Percentiles rank a stretch among this genome's conserved stretches.
Conservation (phyloP, 2,113 vertebrate genomes). For the Xyliphius kryptos region DNA sequence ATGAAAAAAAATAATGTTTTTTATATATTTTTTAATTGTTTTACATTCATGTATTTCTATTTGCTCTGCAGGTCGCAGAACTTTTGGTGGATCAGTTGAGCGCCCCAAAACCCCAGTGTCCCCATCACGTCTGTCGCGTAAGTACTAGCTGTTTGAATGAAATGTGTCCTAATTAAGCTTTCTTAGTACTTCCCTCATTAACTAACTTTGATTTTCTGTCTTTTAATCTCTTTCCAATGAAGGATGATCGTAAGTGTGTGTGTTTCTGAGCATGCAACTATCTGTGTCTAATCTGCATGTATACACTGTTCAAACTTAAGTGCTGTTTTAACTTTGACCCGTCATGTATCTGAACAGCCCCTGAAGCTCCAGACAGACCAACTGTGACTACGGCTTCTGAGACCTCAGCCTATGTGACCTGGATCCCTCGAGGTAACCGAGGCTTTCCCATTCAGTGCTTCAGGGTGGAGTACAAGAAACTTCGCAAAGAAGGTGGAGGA, state of each 20-base stretch:
- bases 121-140: constrained; percentile 63
- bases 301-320: constrained; percentile 3
- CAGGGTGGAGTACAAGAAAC: constrained; percentile 87
- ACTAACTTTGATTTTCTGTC: too few relatives aligned
- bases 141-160: too few relatives aligned
- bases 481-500: constrained; percentile 79
- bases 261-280: constrained; percentile 40
- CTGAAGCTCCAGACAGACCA: constrained; percentile 93
- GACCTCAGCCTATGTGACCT: constrained; percentile 91
- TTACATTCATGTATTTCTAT: not conserved
- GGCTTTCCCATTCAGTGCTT: constrained; percentile 96
- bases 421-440: constrained; percentile 92
- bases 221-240: too few relatives aligned
- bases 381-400: constrained; percentile 93
- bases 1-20: too few relatives aligned
- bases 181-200: too few relatives aligned
- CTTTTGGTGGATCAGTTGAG: constrained; percentile 45
- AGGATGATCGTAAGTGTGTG: too few relatives aligned
- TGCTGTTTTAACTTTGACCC: too few relatives aligned
- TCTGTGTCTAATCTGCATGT: constrained; percentile 23
- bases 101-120: constrained; percentile 62
- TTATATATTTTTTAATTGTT: not conserved
- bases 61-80: constrained; percentile 51
- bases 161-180: too few relatives aligned
- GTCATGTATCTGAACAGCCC: constrained; percentile 75